These are phyloP conservation scores for Drosophila borborema DNA, from an alignment of 2,888 invertebrate genomes.

Conservation along the genomic window DNA sequence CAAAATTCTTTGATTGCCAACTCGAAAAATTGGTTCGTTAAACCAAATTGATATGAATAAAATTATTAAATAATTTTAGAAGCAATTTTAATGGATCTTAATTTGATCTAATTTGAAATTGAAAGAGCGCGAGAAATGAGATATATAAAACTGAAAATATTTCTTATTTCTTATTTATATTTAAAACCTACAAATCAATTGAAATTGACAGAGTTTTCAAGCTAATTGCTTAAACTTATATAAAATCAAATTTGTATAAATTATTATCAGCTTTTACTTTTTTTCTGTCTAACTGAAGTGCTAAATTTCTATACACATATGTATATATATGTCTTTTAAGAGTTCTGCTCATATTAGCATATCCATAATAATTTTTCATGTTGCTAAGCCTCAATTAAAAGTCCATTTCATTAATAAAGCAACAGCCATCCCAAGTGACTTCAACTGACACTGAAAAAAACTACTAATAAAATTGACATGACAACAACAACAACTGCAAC, in stretches of 20 bases:
- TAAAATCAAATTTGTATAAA: no score
- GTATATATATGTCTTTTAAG: not conserved
- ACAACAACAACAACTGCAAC: conserved; percentile 16
- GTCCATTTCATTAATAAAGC: conserved; percentile 41
- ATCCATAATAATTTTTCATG: conserved; percentile 37
- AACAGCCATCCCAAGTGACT: conserved; percentile 26
- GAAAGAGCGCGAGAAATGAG: not conserved
- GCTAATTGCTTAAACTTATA: not conserved
- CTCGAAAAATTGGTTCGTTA: conserved; percentile 33
- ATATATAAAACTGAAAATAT: not conserved
- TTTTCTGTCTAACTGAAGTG: not conserved
- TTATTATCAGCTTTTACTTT: not conserved
- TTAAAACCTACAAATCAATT: no score
- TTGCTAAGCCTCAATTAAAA: conserved; percentile 20
- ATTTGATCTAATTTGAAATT: not conserved
- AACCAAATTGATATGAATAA: conserved; percentile 33
- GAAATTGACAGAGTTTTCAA: not conserved
- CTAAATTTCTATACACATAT: not conserved
- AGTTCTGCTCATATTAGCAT: conserved; percentile 37
- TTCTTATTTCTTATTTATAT: no score
- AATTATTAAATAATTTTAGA: conserved; percentile 24
- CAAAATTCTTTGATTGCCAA: conserved; percentile 64
- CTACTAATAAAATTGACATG: conserved; percentile 37
- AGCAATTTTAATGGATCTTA: not conserved
- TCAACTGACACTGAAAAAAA: conserved; percentile 49